Base-by-base conservation (phyloP, 2,113 vertebrate genomes). In the Nematolebias whitei region DNA sequence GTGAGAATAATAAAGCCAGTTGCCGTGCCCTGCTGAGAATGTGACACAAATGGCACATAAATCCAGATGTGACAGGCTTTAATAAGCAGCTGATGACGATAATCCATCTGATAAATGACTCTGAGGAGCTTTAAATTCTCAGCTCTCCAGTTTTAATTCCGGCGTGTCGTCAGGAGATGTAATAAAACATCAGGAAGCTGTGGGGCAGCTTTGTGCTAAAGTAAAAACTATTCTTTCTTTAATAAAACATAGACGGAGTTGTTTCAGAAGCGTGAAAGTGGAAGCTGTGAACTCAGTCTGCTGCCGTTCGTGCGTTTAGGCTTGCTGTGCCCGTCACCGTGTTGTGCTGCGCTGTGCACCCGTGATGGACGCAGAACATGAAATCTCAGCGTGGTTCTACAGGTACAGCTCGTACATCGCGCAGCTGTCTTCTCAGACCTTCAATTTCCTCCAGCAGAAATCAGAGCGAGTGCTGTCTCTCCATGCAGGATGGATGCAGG, bases 21-120 rank as follows among this genome's bases (percentile, higher is more conserved):
- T 35, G 45, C 48, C 60, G 14, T 67, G 53, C 56, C 71, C 39
- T 73, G 80, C 74, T 83, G 74, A 45, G 74, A 38, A 72, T 79
- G 49, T 86, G 88, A 87, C 82, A 80, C 72, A 83, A 88, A 88
- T 87, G 71, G 64, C 71, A 70, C 10, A 70, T 83, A 88, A 87
- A 87, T 86, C 77, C 86, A 89, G 81, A 88, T 85, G 84, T 85
- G 81, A 82, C 58, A 69, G 81, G 68, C 74, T 86, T 44, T 87
- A 90, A 86, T 87, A 82, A 85, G 80, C 85, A 85, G 78, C 76
- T 85, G 81, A 65, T 89, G 75, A 79, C 57, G 61, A 88, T 85
- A 89, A 90, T 89, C 86, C 83, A 77, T 54, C 53, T 64, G 78
- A 89, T 87, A 83, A 85, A 83, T 80, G 84, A 83, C 83, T 85